phyloP scores from a whole-genome alignment of 1,140 invertebrate genomes.

The Druon quercuslanigerum region DNA sequence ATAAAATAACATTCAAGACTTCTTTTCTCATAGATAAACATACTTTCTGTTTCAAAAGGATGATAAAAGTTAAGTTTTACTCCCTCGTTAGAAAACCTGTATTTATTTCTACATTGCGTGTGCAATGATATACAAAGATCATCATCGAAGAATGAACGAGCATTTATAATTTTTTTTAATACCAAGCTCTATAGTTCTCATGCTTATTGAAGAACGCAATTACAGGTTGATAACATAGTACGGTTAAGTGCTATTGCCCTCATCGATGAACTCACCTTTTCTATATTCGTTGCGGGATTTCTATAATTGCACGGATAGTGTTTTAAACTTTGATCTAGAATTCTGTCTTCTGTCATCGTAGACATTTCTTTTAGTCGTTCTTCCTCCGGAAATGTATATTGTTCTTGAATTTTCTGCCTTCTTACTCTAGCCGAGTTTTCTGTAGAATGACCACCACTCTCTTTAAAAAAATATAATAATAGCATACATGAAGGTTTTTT shows the following conservation, averaged over 20 bases:
- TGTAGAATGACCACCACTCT: too few relatives aligned
- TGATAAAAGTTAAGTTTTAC: not conserved
- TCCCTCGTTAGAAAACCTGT: not conserved
- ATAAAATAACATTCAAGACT: too few relatives aligned
- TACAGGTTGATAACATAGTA: not conserved
- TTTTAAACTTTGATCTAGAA: not conserved
- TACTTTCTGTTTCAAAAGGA: not conserved
- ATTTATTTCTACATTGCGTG: not conserved
- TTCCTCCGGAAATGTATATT: too few relatives aligned
- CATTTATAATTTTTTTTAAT: slow-evolving; percentile 2
- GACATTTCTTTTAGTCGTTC: too few relatives aligned
- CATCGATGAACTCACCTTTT: not conserved
- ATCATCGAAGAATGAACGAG: too few relatives aligned
- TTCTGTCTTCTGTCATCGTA: too few relatives aligned
- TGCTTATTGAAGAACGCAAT: not conserved
- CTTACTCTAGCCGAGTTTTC: too few relatives aligned
- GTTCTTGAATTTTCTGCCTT: too few relatives aligned
- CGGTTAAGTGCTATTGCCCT: not conserved
- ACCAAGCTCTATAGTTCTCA: not conserved
- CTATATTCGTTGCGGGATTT: not conserved
- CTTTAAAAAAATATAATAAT: too few relatives aligned
- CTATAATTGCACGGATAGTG: not conserved
- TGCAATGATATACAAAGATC: not conserved
- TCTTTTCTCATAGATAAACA: not conserved
- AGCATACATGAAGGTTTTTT: too few relatives aligned